Evolutionary conservation across 2,888 invertebrate species (phyloP).

Genomic region (Agrochola lota): DNA sequence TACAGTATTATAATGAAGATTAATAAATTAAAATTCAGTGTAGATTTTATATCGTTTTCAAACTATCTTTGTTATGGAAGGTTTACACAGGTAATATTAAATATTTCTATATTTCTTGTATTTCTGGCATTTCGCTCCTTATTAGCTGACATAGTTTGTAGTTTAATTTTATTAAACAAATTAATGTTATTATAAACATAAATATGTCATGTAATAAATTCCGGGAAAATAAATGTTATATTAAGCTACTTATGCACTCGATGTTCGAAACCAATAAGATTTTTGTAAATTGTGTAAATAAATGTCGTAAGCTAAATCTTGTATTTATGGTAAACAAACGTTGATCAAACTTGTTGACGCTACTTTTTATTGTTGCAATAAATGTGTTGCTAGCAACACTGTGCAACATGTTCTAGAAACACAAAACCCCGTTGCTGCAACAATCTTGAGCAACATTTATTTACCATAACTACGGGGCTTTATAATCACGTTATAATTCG

Average conservation of each 20-base stretch:
- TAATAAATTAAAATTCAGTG: conserved; percentile 14
- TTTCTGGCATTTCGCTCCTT: conserved; percentile 18
- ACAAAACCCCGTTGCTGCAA: not conserved
- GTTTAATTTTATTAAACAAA: conserved; percentile 24
- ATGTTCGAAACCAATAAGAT: conserved; percentile 18
- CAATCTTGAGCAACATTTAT: conserved; percentile 20
- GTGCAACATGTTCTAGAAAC: not conserved
- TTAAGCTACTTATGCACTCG: conserved; percentile 20
- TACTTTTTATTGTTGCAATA: not conserved
- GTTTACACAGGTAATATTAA: conserved; percentile 7
- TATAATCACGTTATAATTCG: conserved; percentile 16
- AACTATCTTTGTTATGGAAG: not conserved
- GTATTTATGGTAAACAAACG: conserved; percentile 3
- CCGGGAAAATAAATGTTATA: conserved; percentile 5
- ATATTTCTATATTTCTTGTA: conserved; percentile 14
- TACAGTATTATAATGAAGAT: not conserved
- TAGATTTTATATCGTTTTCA: conserved; percentile 31
- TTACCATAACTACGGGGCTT: not conserved
- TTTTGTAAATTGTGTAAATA: conserved; percentile 52
- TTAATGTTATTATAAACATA: conserved; percentile 14
- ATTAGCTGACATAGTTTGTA: conserved; percentile 27
- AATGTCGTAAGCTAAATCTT: conserved; percentile 28
- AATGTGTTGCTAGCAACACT: not conserved
- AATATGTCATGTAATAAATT: conserved; percentile 15
- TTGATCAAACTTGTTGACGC: not conserved